Conservation (phyloP, 1,140 invertebrate genomes). For the Lutraria rhynchaena region DNA sequence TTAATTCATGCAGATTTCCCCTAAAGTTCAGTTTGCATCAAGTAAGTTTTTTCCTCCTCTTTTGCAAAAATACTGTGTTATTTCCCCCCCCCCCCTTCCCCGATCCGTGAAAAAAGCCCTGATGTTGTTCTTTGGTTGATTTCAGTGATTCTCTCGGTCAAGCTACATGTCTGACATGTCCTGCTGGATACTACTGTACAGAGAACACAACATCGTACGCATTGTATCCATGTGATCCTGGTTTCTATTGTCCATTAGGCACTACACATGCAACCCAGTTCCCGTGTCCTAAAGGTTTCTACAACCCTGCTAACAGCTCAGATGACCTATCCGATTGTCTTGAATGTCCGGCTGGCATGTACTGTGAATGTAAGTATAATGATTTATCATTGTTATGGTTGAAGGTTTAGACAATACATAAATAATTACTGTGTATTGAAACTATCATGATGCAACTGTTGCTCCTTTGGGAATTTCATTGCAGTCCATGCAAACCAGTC, state of each 20-base stretch:
- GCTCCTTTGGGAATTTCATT: no score
- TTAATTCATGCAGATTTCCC: no score
- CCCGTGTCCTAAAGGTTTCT: conserved; percentile 77
- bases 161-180: conserved; percentile 71
- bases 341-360: conserved; percentile 76
- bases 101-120: no score
- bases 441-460: no score
- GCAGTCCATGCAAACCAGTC: no score
- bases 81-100: no score
- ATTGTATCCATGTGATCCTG: conserved; percentile 71
- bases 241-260: conserved; percentile 78
- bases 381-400: no score
- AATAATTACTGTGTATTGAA: no score
- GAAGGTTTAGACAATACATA: no score
- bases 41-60: no score
- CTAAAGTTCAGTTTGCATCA: no score
- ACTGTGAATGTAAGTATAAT: conserved; percentile 74
- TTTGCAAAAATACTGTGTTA: no score
- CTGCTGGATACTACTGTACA: conserved; percentile 78
- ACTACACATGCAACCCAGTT: conserved; percentile 72
- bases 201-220: conserved; percentile 74
- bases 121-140: conserved; percentile 26
- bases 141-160: conserved; percentile 74
- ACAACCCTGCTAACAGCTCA: conserved; percentile 75
- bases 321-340: conserved; percentile 74